Conservation (phyloP, 2,888 invertebrate genomes). For the Melipona bicolor region DNA sequence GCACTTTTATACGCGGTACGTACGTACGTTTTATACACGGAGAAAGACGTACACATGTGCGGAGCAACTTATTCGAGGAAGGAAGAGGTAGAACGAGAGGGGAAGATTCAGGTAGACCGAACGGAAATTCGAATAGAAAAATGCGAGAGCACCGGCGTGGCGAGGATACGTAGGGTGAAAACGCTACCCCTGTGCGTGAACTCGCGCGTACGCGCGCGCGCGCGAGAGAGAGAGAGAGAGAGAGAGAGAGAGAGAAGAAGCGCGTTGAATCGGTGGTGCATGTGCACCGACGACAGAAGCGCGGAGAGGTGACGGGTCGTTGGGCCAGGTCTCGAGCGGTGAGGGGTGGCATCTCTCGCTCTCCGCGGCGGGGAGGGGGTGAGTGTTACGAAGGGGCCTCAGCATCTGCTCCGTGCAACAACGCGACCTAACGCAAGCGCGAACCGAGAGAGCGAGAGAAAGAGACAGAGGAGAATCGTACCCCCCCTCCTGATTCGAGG, state of each 20-base stretch:
- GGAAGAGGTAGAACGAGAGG: slow-evolving; percentile 31
- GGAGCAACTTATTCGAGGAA: slow-evolving; percentile 2
- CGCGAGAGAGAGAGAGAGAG: not conserved
- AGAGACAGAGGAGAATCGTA: not conserved
- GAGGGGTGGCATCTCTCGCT: slow-evolving; percentile 31
- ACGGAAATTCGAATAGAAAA: slow-evolving; percentile 72
- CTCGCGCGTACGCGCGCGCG: slow-evolving; percentile 1
- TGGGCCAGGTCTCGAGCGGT: slow-evolving; percentile 52
- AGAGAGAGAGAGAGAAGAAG: not conserved
- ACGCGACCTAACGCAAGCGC: slow-evolving; percentile 53
- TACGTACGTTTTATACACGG: not conserved
- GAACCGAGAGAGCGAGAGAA: slow-evolving; percentile 20
- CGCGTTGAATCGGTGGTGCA: slow-evolving; percentile 58
- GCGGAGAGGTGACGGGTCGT: slow-evolving; percentile 61
- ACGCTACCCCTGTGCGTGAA: not conserved
- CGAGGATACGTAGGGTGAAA: slow-evolving; percentile 18
- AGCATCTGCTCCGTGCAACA: slow-evolving; percentile 69
- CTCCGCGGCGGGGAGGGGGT: slow-evolving; percentile 22
- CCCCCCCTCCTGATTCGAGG: not conserved
- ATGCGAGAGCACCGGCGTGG: slow-evolving; percentile 36
- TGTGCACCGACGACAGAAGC: slow-evolving; percentile 59
- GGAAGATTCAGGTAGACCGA: slow-evolving; percentile 64
- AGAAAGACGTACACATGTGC: not conserved
- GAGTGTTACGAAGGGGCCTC: slow-evolving; percentile 56
- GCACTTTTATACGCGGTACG: slow-evolving; percentile 19